A percentile compares a stretch with the other conserved stretches of the same genome.
These are phyloP conservation scores for Cryptocephalus primarius DNA, from an alignment of 2,888 invertebrate species.

Conservation along the genomic window DNA sequence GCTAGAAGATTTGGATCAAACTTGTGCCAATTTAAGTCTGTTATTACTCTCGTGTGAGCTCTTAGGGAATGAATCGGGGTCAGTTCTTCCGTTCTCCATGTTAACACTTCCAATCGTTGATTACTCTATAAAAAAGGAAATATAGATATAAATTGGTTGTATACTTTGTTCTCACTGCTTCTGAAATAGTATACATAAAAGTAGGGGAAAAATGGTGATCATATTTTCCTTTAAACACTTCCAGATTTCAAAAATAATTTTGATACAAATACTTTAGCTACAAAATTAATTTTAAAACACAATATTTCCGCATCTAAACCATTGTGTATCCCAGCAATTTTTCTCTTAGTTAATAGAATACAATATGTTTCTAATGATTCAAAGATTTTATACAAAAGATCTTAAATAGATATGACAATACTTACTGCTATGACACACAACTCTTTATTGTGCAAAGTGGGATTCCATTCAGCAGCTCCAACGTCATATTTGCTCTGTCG, in stretches of 20 bases:
- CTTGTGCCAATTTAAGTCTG: slow-evolving; percentile 87
- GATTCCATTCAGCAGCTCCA: slow-evolving; percentile 87
- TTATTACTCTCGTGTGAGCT: slow-evolving; percentile 76
- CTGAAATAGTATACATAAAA: too few relatives aligned
- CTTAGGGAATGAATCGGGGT: slow-evolving; percentile 61
- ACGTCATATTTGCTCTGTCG: slow-evolving; percentile 90
- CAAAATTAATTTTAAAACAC: too few relatives aligned
- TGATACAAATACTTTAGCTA: too few relatives aligned
- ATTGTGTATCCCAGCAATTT: too few relatives aligned
- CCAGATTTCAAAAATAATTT: too few relatives aligned
- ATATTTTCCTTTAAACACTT: background rate
- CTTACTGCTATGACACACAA: slow-evolving; percentile 81
- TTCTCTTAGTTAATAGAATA: too few relatives aligned
- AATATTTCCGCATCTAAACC: too few relatives aligned
- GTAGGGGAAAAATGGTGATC: too few relatives aligned
- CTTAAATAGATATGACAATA: slow-evolving; percentile 6
- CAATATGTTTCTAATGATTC: too few relatives aligned
- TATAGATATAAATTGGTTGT: slow-evolving; percentile 1
- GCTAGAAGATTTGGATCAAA: slow-evolving; percentile 66
- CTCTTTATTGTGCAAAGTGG: slow-evolving; percentile 63
- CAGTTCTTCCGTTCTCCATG: slow-evolving; percentile 57
- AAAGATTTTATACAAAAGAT: too few relatives aligned
- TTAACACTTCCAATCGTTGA: slow-evolving; percentile 76
- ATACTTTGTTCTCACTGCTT: too few relatives aligned
- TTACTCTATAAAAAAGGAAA: slow-evolving; percentile 54